These are phyloP conservation scores for Eupristina koningsbergeri DNA, from an alignment of 1,140 invertebrate genomes.

Conservation along the genomic window DNA sequence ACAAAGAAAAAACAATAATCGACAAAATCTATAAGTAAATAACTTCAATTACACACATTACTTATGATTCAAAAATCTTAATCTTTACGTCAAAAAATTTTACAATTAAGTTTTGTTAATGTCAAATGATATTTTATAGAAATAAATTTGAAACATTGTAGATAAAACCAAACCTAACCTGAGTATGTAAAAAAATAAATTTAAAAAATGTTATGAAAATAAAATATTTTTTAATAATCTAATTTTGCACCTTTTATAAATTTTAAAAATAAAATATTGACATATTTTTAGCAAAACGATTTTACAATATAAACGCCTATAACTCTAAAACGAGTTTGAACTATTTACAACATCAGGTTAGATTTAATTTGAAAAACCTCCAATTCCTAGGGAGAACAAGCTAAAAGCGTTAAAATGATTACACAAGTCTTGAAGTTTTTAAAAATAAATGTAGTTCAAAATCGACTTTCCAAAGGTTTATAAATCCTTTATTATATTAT, in stretches of 20 bases:
- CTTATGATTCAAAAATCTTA: conserved; percentile 30
- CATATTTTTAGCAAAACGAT: background rate
- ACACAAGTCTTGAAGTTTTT: conserved; percentile 26
- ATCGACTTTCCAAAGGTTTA: conserved; percentile 44
- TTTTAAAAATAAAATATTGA: conserved; percentile 7
- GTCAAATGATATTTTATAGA: conserved; percentile 36
- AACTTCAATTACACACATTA: conserved; percentile 26
- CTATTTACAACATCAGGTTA: conserved; percentile 37
- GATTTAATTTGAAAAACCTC: conserved; percentile 39
- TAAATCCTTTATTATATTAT: conserved; percentile 17
- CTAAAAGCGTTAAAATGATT: conserved; percentile 46
- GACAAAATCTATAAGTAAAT: conserved; percentile 43
- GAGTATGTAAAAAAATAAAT: conserved; percentile 29
- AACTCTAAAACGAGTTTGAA: conserved; percentile 50
- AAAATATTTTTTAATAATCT: conserved; percentile 37
- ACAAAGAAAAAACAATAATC: conserved; percentile 44
- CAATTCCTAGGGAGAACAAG: conserved; percentile 19
- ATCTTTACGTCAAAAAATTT: conserved; percentile 23
- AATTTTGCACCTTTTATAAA: background rate
- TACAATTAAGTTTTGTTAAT: conserved; percentile 37
- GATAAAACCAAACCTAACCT: conserved; percentile 34
- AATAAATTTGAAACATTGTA: conserved; percentile 41
- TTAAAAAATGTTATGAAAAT: conserved; percentile 30
- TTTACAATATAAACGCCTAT: background rate
- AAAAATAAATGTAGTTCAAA: conserved; percentile 42